Conservation (phyloP, 2,797 vertebrate genomes). For the Sardinella longiceps region DNA sequence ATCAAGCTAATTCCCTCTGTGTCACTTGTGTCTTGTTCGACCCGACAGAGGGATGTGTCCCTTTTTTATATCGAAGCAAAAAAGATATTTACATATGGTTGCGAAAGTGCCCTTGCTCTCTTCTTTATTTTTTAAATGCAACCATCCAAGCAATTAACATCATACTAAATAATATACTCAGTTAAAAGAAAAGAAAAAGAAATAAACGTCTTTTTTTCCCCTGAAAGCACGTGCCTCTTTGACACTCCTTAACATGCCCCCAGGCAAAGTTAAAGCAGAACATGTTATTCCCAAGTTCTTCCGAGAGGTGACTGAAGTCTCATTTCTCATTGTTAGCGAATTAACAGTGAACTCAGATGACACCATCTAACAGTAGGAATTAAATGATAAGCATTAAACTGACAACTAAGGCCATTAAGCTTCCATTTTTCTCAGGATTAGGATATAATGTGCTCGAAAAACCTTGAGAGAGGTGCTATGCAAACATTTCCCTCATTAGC, state of each 20-base stretch:
- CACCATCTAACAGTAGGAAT: not conserved
- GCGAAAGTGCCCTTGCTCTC: not conserved
- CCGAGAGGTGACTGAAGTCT: not conserved
- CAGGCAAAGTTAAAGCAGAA: not conserved
- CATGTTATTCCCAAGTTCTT: not conserved
- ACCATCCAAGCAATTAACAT: not conserved
- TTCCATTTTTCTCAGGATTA: not conserved
- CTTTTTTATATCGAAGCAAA: not conserved
- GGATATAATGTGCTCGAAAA: not conserved
- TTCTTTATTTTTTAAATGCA: not conserved
- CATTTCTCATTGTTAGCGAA: not conserved
- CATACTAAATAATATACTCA: not conserved
- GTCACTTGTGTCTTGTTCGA: not conserved
- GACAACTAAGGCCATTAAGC: slow-evolving; percentile 2
- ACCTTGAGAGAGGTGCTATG: not conserved
- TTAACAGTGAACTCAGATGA: slow-evolving; percentile 15
- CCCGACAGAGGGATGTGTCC: not conserved
- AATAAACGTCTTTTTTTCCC: not conserved
- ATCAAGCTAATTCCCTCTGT: slow-evolving; percentile 3
- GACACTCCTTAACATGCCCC: not conserved
- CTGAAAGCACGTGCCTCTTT: not conserved
- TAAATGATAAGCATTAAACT: not conserved
- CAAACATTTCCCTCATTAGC: slow-evolving; percentile 14
- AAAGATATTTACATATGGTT: not conserved
- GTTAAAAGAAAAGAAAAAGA: not conserved